phyloP scores from a whole-genome alignment of 2,888 invertebrate species.

The Orchesella flavescens region DNA sequence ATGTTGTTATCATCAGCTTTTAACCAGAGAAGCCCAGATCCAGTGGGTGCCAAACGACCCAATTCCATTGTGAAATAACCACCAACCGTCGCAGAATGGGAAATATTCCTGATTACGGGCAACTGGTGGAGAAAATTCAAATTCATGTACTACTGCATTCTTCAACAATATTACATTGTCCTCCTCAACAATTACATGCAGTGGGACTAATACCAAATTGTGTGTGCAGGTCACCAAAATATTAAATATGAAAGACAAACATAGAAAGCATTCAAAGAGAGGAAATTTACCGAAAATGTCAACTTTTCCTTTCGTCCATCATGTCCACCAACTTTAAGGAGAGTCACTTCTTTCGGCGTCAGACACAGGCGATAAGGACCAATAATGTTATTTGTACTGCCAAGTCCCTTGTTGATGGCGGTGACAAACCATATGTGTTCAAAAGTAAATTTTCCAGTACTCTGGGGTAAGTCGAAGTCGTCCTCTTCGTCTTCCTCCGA shows the following conservation, averaged over 20 bases:
- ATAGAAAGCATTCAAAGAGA: too few species aligned
- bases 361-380: constrained; percentile 90
- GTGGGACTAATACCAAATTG: too few species aligned
- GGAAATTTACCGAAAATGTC: constrained; percentile 80
- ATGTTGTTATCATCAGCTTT: constrained; percentile 91
- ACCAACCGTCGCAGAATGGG: constrained; percentile 77
- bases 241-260: too few species aligned
- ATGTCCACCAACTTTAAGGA: constrained; percentile 83
- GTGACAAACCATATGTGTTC: constrained; percentile 95
- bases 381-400: constrained; percentile 82
- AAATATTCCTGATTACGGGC: constrained; percentile 78
- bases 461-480: constrained; percentile 81
- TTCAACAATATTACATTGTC: too few species aligned
- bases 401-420: constrained; percentile 88
- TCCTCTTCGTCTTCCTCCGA: constrained; percentile 77
- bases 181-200: too few species aligned
- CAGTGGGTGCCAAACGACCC: constrained; percentile 89
- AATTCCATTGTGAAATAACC: constrained; percentile 95
- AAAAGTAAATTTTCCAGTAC: constrained; percentile 75
- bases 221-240: too few species aligned
- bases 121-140: constrained; percentile 74
- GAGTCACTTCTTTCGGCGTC: constrained; percentile 85
- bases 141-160: too few species aligned
- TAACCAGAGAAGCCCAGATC: constrained; percentile 97
- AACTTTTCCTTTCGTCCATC: constrained; percentile 76